A percentile compares a stretch with the other conserved stretches of the same genome.
phyloP scores from a whole-genome alignment of 2,797 vertebrate species.

The Chloroceryle amazona region DNA sequence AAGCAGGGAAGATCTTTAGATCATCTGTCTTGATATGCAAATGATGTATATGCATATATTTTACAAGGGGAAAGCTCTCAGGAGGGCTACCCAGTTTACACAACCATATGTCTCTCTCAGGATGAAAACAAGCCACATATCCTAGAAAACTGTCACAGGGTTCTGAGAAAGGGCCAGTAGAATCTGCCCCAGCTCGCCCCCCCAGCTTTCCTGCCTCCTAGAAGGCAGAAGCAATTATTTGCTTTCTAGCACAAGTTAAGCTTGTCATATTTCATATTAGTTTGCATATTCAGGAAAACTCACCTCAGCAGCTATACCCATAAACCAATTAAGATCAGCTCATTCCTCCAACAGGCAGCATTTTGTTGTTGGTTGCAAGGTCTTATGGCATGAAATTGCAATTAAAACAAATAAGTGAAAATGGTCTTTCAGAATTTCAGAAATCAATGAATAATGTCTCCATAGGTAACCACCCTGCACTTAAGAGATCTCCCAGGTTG shows the following conservation, averaged over 20 bases:
- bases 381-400: neutral
- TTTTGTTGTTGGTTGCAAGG: neutral
- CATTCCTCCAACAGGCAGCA: neutral
- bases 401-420: neutral
- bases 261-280: neutral
- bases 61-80: neutral
- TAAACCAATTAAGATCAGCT: neutral
- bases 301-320: neutral
- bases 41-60: accelerated
- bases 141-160: neutral
- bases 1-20: neutral
- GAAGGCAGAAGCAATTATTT: neutral
- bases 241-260: neutral
- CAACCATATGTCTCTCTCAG: neutral
- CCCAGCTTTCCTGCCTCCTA: neutral
- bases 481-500: too few species aligned
- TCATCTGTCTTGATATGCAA: neutral
- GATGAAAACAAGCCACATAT: neutral
- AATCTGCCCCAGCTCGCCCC: neutral
- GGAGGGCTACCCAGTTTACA: neutral
- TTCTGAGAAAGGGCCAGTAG: neutral
- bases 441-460: neutral
- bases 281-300: neutral
- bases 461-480: neutral
- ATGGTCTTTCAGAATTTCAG: neutral